Evolutionary conservation across 2,888 invertebrate genomes (phyloP).

Genomic region (Anarsia innoxiella): DNA sequence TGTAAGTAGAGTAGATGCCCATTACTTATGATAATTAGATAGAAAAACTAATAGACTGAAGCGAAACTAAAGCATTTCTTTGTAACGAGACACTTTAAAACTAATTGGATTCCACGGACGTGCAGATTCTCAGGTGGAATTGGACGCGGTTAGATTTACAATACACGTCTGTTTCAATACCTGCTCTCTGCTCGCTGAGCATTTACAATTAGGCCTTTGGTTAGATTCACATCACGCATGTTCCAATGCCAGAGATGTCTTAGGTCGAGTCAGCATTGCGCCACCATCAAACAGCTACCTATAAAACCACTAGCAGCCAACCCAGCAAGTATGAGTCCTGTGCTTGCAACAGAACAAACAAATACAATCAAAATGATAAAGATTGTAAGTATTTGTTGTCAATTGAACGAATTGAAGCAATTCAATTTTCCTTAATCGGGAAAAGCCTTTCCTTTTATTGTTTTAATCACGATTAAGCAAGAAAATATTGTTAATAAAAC

Average conservation of each 20-base stretch:
- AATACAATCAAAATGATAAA: conserved; percentile 58
- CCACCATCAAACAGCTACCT: conserved; percentile 34
- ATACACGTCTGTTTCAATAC: neutral
- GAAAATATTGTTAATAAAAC: no score
- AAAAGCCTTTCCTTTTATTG: no score
- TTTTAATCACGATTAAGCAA: no score
- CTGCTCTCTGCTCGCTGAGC: neutral
- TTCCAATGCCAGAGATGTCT: conserved; percentile 58
- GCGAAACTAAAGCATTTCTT: no score
- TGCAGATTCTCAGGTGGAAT: no score
- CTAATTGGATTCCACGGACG: no score
- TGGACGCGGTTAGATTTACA: neutral
- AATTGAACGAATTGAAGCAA: no score
- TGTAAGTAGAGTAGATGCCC: no score
- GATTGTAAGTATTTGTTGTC: conserved; percentile 61
- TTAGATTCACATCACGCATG: conserved; percentile 54
- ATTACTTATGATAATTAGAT: no score
- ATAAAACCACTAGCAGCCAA: conserved; percentile 44
- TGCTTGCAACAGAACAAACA: conserved; percentile 35
- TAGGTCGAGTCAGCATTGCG: conserved; percentile 37
- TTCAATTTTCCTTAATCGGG: no score
- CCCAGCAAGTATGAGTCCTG: conserved; percentile 40
- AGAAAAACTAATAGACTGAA: no score
- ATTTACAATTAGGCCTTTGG: conserved; percentile 21
- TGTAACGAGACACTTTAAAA: no score